Evolutionary conservation across 2,888 invertebrate species (phyloP), one percentile per base, ranked within the genome.

Genomic region (Taphrorychus bicolor): DNA sequence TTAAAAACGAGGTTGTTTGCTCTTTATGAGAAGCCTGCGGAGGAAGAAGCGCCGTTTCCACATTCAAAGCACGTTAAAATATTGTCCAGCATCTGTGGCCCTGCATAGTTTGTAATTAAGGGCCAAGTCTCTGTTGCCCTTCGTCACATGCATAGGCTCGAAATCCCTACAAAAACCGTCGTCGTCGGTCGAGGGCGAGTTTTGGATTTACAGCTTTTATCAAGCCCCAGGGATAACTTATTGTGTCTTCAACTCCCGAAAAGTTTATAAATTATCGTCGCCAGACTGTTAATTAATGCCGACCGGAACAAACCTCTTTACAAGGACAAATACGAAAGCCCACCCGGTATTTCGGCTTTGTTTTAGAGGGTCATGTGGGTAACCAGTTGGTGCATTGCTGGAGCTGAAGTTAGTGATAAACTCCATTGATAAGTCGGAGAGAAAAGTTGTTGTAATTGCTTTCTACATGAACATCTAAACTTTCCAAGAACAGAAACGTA

Each of bases 201-300:
- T 52, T 14, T 22, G 23, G 23, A 52, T 40, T 54, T 54, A 54
- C 16, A 54, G 32, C 54, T 19, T 54, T 54, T 54, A 32, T 54
- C 54, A 54, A 16, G 18, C 24, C 54, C 23, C 40, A 14, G 22
- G 21, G 23, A 52, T 54, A 61, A 24, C 52, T 52, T 61, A 56
- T 56, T 56, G 54, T 56, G 42, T 62, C 53, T 62, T 49, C 40
- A 18, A 22, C 53, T 18, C n/a, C 32, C 56, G 41, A 41, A 48
- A 62, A 62, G 56, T 62, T 62, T 62, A 45, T 56, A 62, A 62
- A 62, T 62, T 62, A 62, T 62, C 45, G 56, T 53, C 42, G 62
- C 53, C 49, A 40, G 32, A 42, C 23, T 56, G 48, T 62, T 56
- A 62, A 54, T 62, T 56, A 62, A 48, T 19, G 49, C 49, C 62